Conservation (phyloP, 2,888 invertebrate species). For the Sminthurinus aureus region DNA sequence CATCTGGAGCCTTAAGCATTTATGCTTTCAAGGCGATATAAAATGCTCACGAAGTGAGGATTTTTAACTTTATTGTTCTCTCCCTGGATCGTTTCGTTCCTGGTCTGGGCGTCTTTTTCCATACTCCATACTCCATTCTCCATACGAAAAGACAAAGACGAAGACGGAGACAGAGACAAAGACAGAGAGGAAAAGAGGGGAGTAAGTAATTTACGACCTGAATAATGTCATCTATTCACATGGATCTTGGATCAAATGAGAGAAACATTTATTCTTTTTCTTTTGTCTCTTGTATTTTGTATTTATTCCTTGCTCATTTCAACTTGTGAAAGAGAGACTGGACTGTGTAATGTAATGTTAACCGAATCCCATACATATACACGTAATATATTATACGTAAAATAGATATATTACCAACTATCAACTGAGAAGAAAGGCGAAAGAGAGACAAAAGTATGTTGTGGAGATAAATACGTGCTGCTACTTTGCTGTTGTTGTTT, state of each 20-base stretch:
- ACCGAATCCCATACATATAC: background rate
- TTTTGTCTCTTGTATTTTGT: background rate
- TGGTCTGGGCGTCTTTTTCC: background rate
- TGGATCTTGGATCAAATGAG: conserved; percentile 12
- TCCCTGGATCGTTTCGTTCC: too few species aligned
- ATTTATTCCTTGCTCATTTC: background rate
- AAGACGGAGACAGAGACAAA: background rate
- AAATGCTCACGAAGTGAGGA: too few species aligned
- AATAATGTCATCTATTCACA: conserved; percentile 22
- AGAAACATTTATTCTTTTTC: background rate
- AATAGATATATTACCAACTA: background rate
- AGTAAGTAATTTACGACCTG: conserved; percentile 35
- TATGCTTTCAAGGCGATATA: too few species aligned
- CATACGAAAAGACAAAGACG: background rate
- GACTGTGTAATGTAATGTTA: background rate
- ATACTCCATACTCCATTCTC: background rate
- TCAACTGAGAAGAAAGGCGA: background rate
- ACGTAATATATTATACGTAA: background rate
- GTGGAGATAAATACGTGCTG: too few species aligned
- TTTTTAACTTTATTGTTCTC: too few species aligned
- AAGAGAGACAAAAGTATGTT: too few species aligned
- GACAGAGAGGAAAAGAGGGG: background rate
- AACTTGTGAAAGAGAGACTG: background rate
- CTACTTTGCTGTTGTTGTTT: too few species aligned
- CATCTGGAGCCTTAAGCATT: too few species aligned